These are phyloP conservation scores for Hypsopygia costalis DNA, from an alignment of 2,888 invertebrate species.

Conservation along the genomic window DNA sequence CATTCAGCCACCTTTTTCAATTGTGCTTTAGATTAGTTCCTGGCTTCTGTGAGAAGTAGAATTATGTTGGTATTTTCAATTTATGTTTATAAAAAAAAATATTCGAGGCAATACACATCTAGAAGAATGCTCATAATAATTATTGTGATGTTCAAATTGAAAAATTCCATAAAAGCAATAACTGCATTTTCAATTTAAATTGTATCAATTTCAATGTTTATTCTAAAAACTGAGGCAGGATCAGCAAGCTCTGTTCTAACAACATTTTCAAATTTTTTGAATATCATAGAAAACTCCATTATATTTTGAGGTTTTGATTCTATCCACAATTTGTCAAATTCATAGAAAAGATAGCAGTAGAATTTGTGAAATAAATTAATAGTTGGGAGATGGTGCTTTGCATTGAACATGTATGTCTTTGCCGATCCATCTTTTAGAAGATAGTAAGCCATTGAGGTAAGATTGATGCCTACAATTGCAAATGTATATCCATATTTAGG, in stretches of 20 bases:
- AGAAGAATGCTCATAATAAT: no score
- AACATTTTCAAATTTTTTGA: constrained; percentile 90
- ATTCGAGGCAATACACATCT: no score
- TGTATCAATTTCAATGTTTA: constrained; percentile 89
- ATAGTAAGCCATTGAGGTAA: constrained; percentile 94
- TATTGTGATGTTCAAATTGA: no score
- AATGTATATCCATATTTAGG: constrained; percentile 94
- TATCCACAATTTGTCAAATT: constrained; percentile 97
- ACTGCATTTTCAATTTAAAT: constrained; percentile 1
- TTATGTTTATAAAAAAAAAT: no score
- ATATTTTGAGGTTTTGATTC: constrained; percentile 94
- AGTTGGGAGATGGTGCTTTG: constrained; percentile 83
- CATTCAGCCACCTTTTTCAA: no score
- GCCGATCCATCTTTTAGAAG: constrained; percentile 90
- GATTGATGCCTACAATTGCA: constrained; percentile 96
- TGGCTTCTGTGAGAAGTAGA: no score
- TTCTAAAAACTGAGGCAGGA: constrained; percentile 86
- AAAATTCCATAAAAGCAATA: no score
- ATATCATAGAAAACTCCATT: constrained; percentile 96
- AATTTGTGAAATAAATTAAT: constrained; percentile 93
- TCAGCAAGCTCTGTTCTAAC: constrained; percentile 85
- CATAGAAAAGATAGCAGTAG: constrained; percentile 95
- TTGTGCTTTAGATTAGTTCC: no score
- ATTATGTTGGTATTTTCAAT: no score
- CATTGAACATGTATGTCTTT: constrained; percentile 95